Conservation (phyloP, 1,140 invertebrate genomes). For the Capitella teleta region DNA sequence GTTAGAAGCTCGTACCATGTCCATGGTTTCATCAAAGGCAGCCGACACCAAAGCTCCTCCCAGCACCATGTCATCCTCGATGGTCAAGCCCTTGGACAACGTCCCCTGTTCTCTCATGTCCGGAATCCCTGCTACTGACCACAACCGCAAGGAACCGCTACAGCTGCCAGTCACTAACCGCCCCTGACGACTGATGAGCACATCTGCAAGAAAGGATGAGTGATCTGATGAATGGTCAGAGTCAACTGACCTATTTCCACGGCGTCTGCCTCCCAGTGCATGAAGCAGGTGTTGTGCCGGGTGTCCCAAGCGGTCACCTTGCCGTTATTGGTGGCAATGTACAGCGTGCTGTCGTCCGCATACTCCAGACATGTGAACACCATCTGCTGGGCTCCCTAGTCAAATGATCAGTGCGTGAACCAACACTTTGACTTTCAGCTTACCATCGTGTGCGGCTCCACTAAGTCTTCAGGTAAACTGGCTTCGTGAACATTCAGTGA, state of each 20-base stretch:
- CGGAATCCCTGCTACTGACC: conserved; percentile 26
- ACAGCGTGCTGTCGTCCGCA: conserved; percentile 33
- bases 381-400: conserved; percentile 8
- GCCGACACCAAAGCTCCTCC: conserved; percentile 31
- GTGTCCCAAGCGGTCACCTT: conserved; percentile 39
- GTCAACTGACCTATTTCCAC: conserved; percentile 30
- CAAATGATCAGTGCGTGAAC: too few species aligned
- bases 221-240: neutral
- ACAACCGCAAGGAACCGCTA: conserved; percentile 23
- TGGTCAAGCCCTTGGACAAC: conserved; percentile 23
- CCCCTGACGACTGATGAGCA: conserved; percentile 20
- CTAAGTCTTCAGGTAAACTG: conserved; percentile 27
- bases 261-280: conserved; percentile 39
- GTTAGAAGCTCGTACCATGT: conserved; percentile 29
- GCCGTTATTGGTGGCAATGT: conserved; percentile 28
- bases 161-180: conserved; percentile 28
- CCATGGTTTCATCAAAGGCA: conserved; percentile 36
- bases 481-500: conserved; percentile 36
- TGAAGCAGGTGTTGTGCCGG: conserved; percentile 34
- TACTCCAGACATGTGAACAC: conserved; percentile 34
- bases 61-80: conserved; percentile 41
- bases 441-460: conserved; percentile 1
- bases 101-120: conserved; percentile 22
- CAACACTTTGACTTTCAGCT: too few species aligned
- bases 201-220: conserved; percentile 6